Conservation (phyloP, 1,140 invertebrate genomes). For the Heliconius eleuchia region DNA sequence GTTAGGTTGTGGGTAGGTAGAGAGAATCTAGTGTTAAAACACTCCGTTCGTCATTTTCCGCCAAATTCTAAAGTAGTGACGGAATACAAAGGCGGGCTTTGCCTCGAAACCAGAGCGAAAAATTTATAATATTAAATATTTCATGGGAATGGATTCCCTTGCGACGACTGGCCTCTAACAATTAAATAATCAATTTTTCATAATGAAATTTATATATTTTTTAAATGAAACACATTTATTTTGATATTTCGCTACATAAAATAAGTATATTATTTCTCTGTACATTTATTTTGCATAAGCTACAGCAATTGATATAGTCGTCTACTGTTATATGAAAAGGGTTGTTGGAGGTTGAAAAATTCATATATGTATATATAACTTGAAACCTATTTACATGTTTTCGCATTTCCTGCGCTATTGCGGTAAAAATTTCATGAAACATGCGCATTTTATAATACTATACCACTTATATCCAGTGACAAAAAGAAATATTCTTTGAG, state of each 20-base stretch:
- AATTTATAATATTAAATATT: too few species aligned
- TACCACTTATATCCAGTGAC: background rate
- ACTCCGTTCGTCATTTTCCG: too few species aligned
- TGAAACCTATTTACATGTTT: constrained; percentile 48
- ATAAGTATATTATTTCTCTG: background rate
- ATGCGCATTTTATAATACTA: background rate
- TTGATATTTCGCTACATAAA: background rate
- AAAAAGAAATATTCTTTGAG: background rate
- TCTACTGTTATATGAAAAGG: constrained; percentile 1
- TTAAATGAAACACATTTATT: background rate
- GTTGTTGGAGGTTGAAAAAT: constrained; percentile 49
- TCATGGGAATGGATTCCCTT: too few species aligned
- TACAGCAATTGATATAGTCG: constrained; percentile 20
- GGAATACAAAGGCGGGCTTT: too few species aligned
- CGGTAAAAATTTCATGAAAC: constrained; percentile 24
- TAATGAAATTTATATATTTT: background rate
- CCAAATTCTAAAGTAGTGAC: too few species aligned
- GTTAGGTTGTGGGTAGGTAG: too few species aligned
- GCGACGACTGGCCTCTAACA: too few species aligned
- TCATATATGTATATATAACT: constrained; percentile 49
- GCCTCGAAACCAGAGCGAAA: too few species aligned
- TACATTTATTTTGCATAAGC: constrained; percentile 8
- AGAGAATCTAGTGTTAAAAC: too few species aligned
- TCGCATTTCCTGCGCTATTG: constrained; percentile 34
- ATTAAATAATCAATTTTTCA: too few species aligned